A percentile compares a stretch with the other conserved stretches of the same genome.
These are phyloP conservation scores for Vollenhovia emeryi DNA, from an alignment of 1,140 invertebrate genomes.

Conservation along the genomic window DNA sequence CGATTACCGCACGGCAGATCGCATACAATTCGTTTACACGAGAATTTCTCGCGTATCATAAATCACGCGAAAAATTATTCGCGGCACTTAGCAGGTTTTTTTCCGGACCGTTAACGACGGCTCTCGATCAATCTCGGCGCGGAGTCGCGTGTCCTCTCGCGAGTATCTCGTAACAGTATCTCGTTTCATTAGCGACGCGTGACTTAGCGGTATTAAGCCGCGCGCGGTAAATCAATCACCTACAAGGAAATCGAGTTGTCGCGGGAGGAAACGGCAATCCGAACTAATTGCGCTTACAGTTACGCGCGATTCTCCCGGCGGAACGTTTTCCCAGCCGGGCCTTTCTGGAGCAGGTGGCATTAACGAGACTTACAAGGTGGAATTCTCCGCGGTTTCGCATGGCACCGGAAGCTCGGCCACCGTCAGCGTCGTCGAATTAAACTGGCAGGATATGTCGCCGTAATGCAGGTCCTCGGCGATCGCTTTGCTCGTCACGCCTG, in stretches of 20 bases:
- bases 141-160: neutral
- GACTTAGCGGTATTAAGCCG: constrained; percentile 15
- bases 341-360: neutral
- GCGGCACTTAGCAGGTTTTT: neutral
- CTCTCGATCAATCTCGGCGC: neutral
- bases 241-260: constrained; percentile 41
- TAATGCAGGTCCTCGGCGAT: constrained; percentile 94
- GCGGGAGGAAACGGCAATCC: constrained; percentile 11
- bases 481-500: constrained; percentile 92
- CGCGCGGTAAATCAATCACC: constrained; percentile 24
- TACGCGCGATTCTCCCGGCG: neutral
- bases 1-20: neutral
- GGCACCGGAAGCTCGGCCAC: constrained; percentile 87
- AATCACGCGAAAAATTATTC: neutral
- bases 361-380: constrained; percentile 86
- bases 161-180: neutral
- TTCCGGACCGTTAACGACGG: neutral
- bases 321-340: neutral
- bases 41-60: neutral
- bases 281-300: constrained; percentile 36
- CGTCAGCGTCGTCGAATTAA: constrained; percentile 88
- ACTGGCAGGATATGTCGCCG: constrained; percentile 94
- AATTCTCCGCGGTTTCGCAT: constrained; percentile 88
- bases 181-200: constrained; percentile 7
- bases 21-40: neutral